Conservation (phyloP, 2,888 invertebrate genomes). For the Petrolisthes manimaculis region DNA sequence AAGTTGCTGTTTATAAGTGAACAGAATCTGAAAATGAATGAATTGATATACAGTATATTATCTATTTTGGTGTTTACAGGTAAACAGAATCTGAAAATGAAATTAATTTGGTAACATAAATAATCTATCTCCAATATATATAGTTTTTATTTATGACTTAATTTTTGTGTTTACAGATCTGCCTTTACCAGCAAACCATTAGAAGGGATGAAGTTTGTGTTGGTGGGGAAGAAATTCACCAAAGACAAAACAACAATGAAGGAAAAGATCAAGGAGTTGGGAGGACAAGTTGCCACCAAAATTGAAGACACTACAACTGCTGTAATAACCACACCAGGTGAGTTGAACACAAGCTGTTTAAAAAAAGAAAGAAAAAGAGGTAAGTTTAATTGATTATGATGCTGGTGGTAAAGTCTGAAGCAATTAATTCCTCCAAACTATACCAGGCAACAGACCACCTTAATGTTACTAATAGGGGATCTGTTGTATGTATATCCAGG, state of each 20-base stretch:
- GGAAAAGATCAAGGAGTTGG: conserved; percentile 79
- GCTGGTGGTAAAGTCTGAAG: too few relatives aligned
- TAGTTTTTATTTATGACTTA: neutral
- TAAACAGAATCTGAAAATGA: neutral
- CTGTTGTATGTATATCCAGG: too few relatives aligned
- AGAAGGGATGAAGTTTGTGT: conserved; percentile 82
- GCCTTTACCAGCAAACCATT: conserved; percentile 70
- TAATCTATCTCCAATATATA: neutral
- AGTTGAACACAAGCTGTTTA: neutral
- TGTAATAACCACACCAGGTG: conserved; percentile 78
- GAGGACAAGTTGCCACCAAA: conserved; percentile 80
- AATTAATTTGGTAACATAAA: neutral
- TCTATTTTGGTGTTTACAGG: too few relatives aligned
- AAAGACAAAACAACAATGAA: conserved; percentile 75
- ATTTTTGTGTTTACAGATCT: conserved; percentile 17
- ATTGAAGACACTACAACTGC: conserved; percentile 79
- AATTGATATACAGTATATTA: too few relatives aligned
- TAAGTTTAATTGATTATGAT: neutral
- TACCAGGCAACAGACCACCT: too few relatives aligned
- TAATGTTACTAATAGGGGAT: too few relatives aligned
- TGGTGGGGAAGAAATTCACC: conserved; percentile 71
- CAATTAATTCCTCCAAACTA: too few relatives aligned
- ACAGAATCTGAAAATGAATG: too few relatives aligned
- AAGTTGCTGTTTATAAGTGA: too few relatives aligned
- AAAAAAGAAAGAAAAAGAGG: neutral